Base-by-base conservation (phyloP, 2,888 invertebrate species). In the Gryllus longicercus region DNA sequence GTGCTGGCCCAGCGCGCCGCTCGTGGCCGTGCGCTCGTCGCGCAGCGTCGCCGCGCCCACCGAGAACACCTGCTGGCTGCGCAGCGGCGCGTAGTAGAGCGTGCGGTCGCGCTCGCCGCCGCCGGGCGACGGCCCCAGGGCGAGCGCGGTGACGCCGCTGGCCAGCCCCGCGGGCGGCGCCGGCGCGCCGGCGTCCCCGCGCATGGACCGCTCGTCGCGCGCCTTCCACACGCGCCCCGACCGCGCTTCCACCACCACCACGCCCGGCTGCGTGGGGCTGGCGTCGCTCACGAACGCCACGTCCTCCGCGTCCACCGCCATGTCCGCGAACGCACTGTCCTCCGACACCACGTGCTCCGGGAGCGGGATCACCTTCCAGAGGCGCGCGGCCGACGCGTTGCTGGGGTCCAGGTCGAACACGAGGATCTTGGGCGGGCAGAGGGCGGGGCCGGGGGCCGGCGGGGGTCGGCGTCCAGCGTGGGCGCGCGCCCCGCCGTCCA, bases 141-240 rank as follows among this genome's bases (percentile, higher is more conserved):
- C 82, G 11, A 82, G 63, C 2, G 81, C 81, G 76, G 76, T 78
- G 18, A 82, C 77, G 77, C 81, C 77, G 21, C n/a, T 79, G 78
- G 23, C 80, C 91, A 80, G 91, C 90, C 74, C 93, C 90, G 83
- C 89, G 89, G 87, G 93, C 92, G 51, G 88, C 85, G 2, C 89
- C 87, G 0, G 92, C 92, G 63, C 91, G 38, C 78, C 78, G 0
- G 88, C 84, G 78, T 90, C 89, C 1, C 92, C 91, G 78, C 87
- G 87, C 93, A 94, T 94, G 2, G 92, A 91, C 75, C 87, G 87
- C 5, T 87, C 85, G 84, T 93, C 92, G 2, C 92, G 90, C 79
- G 94, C 87, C 86, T 93, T 93, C 93, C 94, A 94, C 12, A 93
- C 90, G 80, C 89, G 90, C 83, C 91, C 90, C 83, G 92, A 90